Conservation (phyloP, 2,888 invertebrate species). For the Caenorhabditis sp. region DNA sequence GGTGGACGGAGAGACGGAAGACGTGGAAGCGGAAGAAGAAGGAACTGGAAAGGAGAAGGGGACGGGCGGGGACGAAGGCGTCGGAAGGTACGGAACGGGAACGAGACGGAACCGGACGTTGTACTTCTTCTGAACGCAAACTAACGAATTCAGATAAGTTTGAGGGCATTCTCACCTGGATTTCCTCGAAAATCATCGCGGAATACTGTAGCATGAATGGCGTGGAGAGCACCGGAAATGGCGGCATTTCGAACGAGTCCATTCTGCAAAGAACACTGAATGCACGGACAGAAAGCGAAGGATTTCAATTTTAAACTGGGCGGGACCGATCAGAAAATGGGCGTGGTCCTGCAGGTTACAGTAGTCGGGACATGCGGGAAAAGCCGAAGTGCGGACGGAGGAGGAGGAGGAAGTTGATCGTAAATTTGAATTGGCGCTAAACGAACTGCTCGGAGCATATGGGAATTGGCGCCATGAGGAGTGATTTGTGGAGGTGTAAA, state of each 20-base stretch:
- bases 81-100: constrained; percentile 19
- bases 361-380: constrained; percentile 44
- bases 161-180: constrained; percentile 23
- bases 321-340: background rate
- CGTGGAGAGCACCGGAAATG: constrained; percentile 35
- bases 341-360: constrained; percentile 23
- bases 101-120: constrained; percentile 19
- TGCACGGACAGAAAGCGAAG: background rate
- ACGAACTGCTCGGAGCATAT: constrained; percentile 31
- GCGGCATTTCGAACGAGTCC: constrained; percentile 50
- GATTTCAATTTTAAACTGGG: background rate
- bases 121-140: constrained; percentile 52
- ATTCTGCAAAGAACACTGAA: too few relatives aligned
- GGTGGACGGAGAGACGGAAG: constrained; percentile 9
- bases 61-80: background rate
- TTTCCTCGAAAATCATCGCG: constrained; percentile 9
- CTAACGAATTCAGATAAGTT: background rate
- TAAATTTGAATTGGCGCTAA: constrained; percentile 44
- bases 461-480: constrained; percentile 20
- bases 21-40: constrained; percentile 3
- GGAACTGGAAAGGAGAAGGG: background rate
- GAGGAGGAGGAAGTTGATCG: constrained; percentile 21
- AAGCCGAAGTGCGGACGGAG: background rate
- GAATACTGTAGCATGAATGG: constrained; percentile 39
- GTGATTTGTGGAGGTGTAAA: constrained; percentile 28